phyloP scores from a whole-genome alignment of 2,113 vertebrate species.

The Ceyx cyanopectus region DNA sequence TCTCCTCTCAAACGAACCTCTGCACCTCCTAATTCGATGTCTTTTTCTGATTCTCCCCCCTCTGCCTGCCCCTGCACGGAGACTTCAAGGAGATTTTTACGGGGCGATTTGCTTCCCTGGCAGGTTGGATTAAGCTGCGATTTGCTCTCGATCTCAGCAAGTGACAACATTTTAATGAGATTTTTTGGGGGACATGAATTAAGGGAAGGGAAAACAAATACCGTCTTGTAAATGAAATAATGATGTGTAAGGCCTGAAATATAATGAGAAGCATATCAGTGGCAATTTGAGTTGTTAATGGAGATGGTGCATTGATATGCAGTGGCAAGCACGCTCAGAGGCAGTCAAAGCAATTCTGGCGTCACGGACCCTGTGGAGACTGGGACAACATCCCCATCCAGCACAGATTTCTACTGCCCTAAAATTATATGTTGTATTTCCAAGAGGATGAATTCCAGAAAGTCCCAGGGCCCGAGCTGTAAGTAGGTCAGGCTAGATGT shows the following conservation, averaged over 20 bases:
- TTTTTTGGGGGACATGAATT: not conserved
- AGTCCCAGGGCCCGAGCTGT: constrained; percentile 45
- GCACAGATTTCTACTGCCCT: not conserved
- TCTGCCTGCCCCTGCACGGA: not conserved
- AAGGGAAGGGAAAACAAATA: constrained; percentile 39
- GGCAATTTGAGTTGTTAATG: constrained; percentile 14
- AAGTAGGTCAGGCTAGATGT: constrained; percentile 61
- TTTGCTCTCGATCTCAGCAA: not conserved
- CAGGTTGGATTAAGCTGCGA: constrained; percentile 5
- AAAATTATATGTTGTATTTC: not conserved
- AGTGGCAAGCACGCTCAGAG: not conserved
- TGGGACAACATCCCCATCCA: not conserved
- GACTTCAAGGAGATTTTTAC: constrained; percentile 31
- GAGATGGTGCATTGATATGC: not conserved
- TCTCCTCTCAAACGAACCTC: not conserved
- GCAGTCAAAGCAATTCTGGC: not conserved
- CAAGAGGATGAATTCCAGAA: constrained; percentile 36
- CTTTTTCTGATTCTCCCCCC: not conserved
- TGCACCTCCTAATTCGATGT: not conserved
- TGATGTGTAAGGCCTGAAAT: not conserved
- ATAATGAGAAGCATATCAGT: not conserved
- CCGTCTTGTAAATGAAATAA: constrained; percentile 21
- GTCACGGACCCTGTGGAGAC: rapidly evolving
- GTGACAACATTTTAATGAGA: not conserved
- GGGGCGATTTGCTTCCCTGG: not conserved